Base-by-base conservation (phyloP, 2,113 vertebrate genomes). In the Rhinolophus sinicus region DNA sequence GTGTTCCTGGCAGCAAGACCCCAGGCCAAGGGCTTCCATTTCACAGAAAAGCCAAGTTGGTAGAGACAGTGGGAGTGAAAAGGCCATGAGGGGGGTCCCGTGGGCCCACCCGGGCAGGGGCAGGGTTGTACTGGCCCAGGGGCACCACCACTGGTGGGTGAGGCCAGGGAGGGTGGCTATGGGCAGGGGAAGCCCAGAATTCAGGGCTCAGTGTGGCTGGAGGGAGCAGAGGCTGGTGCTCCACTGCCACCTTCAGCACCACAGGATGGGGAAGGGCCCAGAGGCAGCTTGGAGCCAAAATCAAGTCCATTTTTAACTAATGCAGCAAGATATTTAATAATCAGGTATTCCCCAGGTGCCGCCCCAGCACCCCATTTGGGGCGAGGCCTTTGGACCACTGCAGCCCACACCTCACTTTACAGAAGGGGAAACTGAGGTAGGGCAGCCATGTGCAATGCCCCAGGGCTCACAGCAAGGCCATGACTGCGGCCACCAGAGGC, bases 41-140 rank as follows among this genome's bases (percentile, higher is more conserved):
- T 44, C 70, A 47, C 35, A 33, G 28, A 54, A 26, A 24, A 18
- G 21, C 28, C 24, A 19, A 54, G 22, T 4, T 13, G 58, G 73
- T 16, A 18, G n/a, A 15, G 6, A 73, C 26, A 11, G 28, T 0
- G 22, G 58, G 5, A 62, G 47, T 62, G 44, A 93, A 54, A 28
- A 33, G 18, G 22, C 30, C 30, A 14, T 0, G 21, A 44, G 9
- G 30, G 12, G 9, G 19, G 8, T 24, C 30, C 44, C 13, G 22
- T 4, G 72, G 56, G 7, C 24, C 5, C 21, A 62, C 28, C 12
- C 35, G 7, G 1, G 8, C 28, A 0, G 16, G 13, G 19, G 50
- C 3, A 0, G 33, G n/a, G 58, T 22, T 1, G 10, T 4, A 13
- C 0, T 30, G 14, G n/a, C 60, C 19, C n/a, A 81, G 15, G 0